phyloP scores from a whole-genome alignment of 2,888 invertebrate species.

The Galerucella pusilla region DNA sequence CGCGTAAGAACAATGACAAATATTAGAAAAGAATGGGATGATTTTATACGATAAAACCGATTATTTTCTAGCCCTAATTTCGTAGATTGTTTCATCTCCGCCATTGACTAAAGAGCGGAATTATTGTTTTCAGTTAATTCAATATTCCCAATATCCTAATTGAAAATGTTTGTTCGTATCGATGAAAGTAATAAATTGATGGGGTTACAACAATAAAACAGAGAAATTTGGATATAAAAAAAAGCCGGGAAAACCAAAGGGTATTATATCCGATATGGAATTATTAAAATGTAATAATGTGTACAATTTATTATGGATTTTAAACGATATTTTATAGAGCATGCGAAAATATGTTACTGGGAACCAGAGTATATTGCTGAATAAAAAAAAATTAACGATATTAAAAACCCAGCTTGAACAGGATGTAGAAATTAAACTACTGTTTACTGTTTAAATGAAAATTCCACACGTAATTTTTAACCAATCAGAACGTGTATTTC shows the following conservation, averaged over 20 bases:
- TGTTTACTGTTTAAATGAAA: no score
- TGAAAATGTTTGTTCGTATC: conserved; percentile 22
- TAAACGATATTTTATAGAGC: background rate
- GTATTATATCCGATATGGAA: background rate
- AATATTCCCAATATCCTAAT: conserved; percentile 25
- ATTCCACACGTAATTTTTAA: no score
- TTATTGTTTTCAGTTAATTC: conserved; percentile 20
- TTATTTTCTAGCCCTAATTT: no score
- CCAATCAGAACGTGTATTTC: no score
- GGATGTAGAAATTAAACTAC: no score
- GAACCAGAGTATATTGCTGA: no score
- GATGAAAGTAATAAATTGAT: conserved; percentile 22
- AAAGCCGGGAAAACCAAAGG: background rate
- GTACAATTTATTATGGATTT: background rate
- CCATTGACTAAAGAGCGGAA: background rate
- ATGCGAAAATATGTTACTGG: background rate
- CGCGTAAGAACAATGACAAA: no score
- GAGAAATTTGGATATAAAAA: conserved; percentile 1
- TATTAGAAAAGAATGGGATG: no score
- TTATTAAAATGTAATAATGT: background rate
- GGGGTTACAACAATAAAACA: no score
- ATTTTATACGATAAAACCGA: no score
- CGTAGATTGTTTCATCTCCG: background rate
- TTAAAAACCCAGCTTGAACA: no score
- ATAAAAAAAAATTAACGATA: no score